These are phyloP conservation scores for Synanthedon andrenaeformis DNA, from an alignment of 2,888 invertebrate species.

Conservation along the genomic window DNA sequence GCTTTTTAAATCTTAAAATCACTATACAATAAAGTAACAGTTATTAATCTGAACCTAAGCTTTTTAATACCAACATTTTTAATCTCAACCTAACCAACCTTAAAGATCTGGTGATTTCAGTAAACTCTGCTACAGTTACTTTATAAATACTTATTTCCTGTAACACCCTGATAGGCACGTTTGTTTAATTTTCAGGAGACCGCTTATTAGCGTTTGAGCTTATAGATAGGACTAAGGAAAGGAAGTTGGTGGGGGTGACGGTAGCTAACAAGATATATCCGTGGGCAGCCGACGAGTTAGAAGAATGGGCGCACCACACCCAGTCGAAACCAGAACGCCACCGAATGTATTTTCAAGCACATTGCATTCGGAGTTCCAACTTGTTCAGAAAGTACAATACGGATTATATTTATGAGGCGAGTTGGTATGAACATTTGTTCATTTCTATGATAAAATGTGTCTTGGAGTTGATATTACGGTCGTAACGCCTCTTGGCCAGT, in stretches of 20 bases:
- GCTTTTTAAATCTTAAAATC: too few species aligned
- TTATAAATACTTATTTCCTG: too few species aligned
- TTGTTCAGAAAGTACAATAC: conserved; percentile 53
- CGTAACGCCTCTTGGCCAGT: too few species aligned
- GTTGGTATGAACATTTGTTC: conserved; percentile 6
- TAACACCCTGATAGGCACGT: too few species aligned
- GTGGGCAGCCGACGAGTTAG: conserved; percentile 62
- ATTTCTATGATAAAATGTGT: neutral
- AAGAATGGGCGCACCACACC: conserved; percentile 63
- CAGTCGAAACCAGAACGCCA: conserved; percentile 39
- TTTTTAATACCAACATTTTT: too few species aligned
- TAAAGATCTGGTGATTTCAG: too few species aligned
- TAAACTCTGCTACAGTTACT: too few species aligned
- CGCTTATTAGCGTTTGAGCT: conserved; percentile 38
- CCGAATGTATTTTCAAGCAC: conserved; percentile 63
- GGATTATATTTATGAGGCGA: conserved; percentile 63
- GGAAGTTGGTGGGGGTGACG: conserved; percentile 54
- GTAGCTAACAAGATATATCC: conserved; percentile 58
- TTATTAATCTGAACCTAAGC: too few species aligned
- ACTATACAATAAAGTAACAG: too few species aligned
- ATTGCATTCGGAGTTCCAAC: conserved; percentile 53
- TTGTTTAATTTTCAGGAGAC: conserved; percentile 24
- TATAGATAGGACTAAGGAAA: conserved; percentile 36
- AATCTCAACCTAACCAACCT: too few species aligned
- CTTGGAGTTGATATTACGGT: too few species aligned